Conservation (phyloP, 1,140 invertebrate species). For the Araneus ventricosus region DNA sequence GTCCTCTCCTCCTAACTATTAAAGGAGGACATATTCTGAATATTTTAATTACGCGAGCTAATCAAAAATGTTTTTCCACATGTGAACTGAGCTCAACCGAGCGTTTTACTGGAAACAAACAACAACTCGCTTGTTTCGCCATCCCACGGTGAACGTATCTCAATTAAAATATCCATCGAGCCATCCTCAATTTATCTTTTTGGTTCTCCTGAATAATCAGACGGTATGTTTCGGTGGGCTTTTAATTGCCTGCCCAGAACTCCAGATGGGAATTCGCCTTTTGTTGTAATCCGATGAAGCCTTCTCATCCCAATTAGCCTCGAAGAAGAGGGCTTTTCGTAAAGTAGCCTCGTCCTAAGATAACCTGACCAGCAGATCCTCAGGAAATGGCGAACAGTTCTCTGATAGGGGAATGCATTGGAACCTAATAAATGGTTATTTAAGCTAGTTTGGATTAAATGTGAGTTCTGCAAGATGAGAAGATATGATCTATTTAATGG, state of each 20-base stretch:
- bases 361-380: background rate
- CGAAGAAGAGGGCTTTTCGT: conserved; percentile 1
- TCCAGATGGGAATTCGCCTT: background rate
- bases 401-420: background rate
- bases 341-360: background rate
- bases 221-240: background rate
- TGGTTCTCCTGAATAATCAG: background rate
- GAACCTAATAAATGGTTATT: background rate
- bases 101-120: background rate
- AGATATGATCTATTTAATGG: background rate
- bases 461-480: background rate
- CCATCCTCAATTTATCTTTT: background rate
- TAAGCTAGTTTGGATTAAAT: background rate
- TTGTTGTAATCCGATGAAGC: conserved; percentile 18
- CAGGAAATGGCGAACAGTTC: background rate
- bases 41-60: too few species aligned
- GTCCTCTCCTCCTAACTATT: too few species aligned
- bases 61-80: background rate
- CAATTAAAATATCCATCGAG: background rate
- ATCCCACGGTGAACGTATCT: background rate
- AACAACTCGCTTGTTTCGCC: background rate
- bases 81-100: background rate
- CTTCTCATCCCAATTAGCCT: background rate
- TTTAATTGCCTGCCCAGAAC: background rate
- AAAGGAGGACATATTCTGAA: too few species aligned